Conservation (phyloP, 2,113 vertebrate species). For the Ardeotis arabs region DNA sequence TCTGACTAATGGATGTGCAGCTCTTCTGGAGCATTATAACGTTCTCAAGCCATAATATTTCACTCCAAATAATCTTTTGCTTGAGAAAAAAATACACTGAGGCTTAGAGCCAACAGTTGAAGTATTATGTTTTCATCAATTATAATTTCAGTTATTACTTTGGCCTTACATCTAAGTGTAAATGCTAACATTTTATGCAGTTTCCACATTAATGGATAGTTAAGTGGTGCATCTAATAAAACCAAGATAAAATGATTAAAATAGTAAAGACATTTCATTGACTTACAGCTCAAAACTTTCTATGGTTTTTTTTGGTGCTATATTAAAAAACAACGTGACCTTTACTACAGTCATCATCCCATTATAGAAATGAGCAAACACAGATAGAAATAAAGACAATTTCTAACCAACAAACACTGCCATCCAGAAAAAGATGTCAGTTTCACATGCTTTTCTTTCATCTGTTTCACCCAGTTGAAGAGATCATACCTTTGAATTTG, state of each 20-base stretch:
- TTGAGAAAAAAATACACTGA: not conserved
- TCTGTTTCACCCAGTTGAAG: not conserved
- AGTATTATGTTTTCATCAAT: not conserved
- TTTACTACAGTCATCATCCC: not conserved
- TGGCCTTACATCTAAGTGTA: not conserved
- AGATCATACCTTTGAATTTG: not conserved
- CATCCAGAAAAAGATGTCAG: not conserved
- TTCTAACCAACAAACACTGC: not conserved
- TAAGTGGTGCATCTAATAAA: not conserved
- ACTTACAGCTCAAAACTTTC: slow-evolving; percentile 7
- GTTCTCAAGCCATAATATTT: not conserved
- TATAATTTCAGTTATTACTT: not conserved
- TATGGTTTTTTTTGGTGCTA: not conserved
- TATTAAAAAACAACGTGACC: not conserved
- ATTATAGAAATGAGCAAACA: slow-evolving; percentile 13
- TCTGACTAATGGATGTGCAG: not conserved
- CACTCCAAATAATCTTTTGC: not conserved
- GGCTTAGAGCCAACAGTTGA: not conserved
- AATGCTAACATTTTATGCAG: not conserved
- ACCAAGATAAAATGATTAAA: not conserved
- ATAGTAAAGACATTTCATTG: not conserved
- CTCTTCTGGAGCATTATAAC: not conserved
- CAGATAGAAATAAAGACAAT: slow-evolving; percentile 20
- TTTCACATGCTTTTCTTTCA: not conserved
- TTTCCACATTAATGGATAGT: not conserved